Evolutionary conservation across 1,140 invertebrate species (phyloP).

Genomic region (Ditylenchus dipsaci): DNA sequence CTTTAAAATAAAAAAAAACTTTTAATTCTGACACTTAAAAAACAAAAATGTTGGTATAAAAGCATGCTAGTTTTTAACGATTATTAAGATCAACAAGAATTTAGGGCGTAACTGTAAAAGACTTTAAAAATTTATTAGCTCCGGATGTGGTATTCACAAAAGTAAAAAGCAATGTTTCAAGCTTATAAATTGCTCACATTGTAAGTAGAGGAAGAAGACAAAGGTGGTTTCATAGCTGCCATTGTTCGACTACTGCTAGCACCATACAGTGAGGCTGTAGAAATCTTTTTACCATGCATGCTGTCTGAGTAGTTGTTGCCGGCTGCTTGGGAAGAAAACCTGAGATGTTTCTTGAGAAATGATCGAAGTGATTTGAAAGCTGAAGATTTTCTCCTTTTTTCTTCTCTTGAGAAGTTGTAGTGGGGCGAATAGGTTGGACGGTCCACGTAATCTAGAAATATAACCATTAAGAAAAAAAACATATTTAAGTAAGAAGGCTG

Average conservation of each 20-base stretch:
- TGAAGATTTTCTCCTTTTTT: background rate
- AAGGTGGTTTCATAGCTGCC: background rate
- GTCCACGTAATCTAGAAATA: background rate
- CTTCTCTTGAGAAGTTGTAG: background rate
- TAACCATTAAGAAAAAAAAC: background rate
- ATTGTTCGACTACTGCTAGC: background rate
- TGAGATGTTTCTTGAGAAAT: conserved; percentile 2
- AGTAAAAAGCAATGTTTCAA: too few species aligned
- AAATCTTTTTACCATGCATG: background rate
- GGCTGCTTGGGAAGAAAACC: background rate
- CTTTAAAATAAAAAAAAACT: too few species aligned
- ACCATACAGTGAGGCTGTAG: background rate
- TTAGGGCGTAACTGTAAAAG: too few species aligned
- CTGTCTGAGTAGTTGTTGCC: background rate
- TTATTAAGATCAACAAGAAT: too few species aligned
- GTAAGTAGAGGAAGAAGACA: background rate
- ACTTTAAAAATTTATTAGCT: too few species aligned
- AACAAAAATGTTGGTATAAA: too few species aligned
- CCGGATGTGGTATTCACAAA: too few species aligned
- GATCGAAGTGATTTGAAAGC: conserved; percentile 9
- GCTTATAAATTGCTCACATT: conserved; percentile 1
- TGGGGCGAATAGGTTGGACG: background rate
- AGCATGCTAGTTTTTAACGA: too few species aligned
- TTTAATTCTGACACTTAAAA: too few species aligned
- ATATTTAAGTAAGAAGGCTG: too few species aligned